phyloP scores from a whole-genome alignment of 2,797 vertebrate genomes.

The Chrysocyon brachyurus region DNA sequence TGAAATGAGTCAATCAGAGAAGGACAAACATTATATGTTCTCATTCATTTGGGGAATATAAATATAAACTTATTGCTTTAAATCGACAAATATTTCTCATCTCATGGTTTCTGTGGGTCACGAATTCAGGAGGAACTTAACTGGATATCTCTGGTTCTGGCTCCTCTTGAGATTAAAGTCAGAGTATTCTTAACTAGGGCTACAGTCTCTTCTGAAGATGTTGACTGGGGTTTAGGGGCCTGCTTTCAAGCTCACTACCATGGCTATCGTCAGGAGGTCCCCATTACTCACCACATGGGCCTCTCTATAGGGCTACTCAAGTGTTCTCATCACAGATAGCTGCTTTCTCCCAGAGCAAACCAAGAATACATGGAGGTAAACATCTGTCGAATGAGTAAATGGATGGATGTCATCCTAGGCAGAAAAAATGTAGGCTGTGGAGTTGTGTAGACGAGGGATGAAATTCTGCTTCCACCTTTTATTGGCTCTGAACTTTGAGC shows the following conservation, averaged over 20 bases:
- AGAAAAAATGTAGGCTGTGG: neutral
- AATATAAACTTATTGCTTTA: neutral
- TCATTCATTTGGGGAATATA: too few relatives aligned
- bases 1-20: too few relatives aligned
- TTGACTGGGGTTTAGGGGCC: neutral
- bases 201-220: neutral
- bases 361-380: neutral
- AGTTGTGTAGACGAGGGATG: neutral
- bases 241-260: neutral
- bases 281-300: neutral
- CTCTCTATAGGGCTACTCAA: neutral
- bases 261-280: neutral
- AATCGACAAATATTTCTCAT: neutral
- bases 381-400: neutral
- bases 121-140: neutral
- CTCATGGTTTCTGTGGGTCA: neutral
- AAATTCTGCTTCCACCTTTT: neutral
- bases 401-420: neutral
- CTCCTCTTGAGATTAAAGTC: neutral
- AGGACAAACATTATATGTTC: too few relatives aligned
- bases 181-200: neutral
- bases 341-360: neutral
- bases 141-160: neutral
- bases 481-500: neutral
- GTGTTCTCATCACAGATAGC: neutral